phyloP scores from a whole-genome alignment of 1,140 invertebrate genomes.

The Meloidogyne hapla region DNA sequence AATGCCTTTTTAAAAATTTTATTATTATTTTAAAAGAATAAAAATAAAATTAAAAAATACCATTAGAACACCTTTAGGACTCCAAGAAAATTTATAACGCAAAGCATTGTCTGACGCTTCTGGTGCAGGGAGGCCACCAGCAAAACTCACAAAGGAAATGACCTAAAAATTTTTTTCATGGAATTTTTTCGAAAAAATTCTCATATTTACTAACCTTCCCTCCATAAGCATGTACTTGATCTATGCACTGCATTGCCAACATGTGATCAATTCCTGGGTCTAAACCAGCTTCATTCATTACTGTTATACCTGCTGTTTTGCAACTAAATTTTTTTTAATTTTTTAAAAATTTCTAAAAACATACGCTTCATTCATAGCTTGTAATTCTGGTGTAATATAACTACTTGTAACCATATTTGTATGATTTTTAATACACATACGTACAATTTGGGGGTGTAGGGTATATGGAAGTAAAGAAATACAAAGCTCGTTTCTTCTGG shows the following conservation, averaged over 20 bases:
- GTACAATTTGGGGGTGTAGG: slow-evolving; percentile 79
- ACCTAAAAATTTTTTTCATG: slow-evolving; percentile 70
- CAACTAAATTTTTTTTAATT: background rate
- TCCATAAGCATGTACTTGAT: slow-evolving; percentile 78
- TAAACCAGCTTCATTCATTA: slow-evolving; percentile 91
- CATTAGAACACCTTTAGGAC: slow-evolving; percentile 46
- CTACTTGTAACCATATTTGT: slow-evolving; percentile 94
- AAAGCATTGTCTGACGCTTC: slow-evolving; percentile 90
- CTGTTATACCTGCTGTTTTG: slow-evolving; percentile 79
- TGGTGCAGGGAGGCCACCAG: slow-evolving; percentile 90
- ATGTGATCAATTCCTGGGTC: slow-evolving; percentile 98
- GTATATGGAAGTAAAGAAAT: slow-evolving; percentile 86
- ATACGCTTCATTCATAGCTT: slow-evolving; percentile 76
- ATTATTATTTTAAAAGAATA: slow-evolving; percentile 85
- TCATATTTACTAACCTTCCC: slow-evolving; percentile 69
- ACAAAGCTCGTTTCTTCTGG: slow-evolving; percentile 74
- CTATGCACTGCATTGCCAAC: slow-evolving; percentile 92
- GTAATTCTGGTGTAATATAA: slow-evolving; percentile 82
- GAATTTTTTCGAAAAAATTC: slow-evolving; percentile 11
- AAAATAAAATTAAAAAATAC: slow-evolving; percentile 67
- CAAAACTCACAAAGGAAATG: slow-evolving; percentile 92
- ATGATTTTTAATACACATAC: slow-evolving; percentile 79
- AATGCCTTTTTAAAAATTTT: slow-evolving; percentile 79
- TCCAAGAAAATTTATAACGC: slow-evolving; percentile 87
- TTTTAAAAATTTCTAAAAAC: slow-evolving; percentile 43